Conservation (phyloP, 2,797 vertebrate genomes). For the Lates japonicus region DNA sequence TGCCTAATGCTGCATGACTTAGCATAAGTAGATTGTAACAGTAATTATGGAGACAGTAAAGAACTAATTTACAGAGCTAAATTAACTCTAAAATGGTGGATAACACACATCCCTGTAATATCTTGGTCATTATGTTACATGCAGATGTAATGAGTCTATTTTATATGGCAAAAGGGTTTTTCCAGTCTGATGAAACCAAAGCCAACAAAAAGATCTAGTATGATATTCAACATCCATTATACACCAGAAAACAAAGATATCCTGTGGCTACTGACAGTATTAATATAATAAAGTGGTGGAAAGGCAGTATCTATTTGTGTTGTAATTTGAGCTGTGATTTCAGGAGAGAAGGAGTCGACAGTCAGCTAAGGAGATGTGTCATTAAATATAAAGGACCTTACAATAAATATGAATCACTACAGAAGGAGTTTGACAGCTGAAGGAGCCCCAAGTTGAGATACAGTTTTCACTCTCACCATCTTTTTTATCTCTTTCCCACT, state of each 20-base stretch:
- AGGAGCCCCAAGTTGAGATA: conserved; percentile 19
- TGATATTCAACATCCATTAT: conserved; percentile 38
- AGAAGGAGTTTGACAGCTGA: conserved; percentile 38
- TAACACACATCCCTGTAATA: not conserved
- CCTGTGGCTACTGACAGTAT: conserved; percentile 21
- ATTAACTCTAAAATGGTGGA: not conserved
- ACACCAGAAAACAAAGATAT: conserved; percentile 4
- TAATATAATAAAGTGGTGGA: conserved; percentile 57
- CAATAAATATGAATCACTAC: conserved; percentile 32
- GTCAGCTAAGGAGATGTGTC: conserved; percentile 19
- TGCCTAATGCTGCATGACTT: not conserved
- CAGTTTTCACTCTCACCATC: conserved; percentile 12
- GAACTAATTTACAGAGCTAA: not conserved
- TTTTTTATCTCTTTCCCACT: conserved; percentile 12
- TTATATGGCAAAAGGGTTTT: too few species aligned
- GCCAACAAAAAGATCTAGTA: not conserved
- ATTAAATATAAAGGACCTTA: conserved; percentile 57
- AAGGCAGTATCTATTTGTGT: conserved; percentile 39
- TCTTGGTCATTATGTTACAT: not conserved
- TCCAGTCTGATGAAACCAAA: too few species aligned
- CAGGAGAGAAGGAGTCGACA: conserved; percentile 20
- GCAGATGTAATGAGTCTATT: not conserved
- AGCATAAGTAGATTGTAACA: not conserved
- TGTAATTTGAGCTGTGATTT: conserved; percentile 33
- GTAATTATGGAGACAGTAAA: not conserved